phyloP scores from a whole-genome alignment of 2,888 invertebrate species.

The Drosophila rellima region DNA sequence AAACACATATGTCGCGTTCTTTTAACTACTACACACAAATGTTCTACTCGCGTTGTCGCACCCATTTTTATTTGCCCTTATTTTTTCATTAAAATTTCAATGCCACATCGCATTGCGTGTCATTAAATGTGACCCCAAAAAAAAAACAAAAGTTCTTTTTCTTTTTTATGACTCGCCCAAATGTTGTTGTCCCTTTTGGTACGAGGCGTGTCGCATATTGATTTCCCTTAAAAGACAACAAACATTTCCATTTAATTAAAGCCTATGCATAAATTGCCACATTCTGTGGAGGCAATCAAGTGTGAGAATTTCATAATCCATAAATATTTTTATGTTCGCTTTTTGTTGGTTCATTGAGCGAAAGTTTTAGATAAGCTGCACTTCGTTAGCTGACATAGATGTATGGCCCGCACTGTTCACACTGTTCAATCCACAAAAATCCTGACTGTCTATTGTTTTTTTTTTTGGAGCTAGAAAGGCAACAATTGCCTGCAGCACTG shows the following conservation, averaged over 20 bases:
- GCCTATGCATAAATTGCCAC: constrained; percentile 41
- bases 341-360: constrained; percentile 23
- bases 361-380: constrained; percentile 46
- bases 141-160: constrained; percentile 26
- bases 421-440: constrained; percentile 11
- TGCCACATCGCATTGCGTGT: constrained; percentile 50
- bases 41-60: constrained; percentile 30
- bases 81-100: constrained; percentile 52
- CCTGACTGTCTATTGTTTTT: constrained; percentile 17
- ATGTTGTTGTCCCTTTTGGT: constrained; percentile 33
- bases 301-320: constrained; percentile 34
- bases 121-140: constrained; percentile 31
- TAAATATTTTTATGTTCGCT: constrained; percentile 1
- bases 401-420: constrained; percentile 43
- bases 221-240: constrained; percentile 32
- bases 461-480: constrained; percentile 9
- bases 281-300: constrained; percentile 20
- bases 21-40: constrained; percentile 1
- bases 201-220: constrained; percentile 49
- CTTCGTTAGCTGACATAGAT: constrained; percentile 37
- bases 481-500: constrained; percentile 15
- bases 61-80: constrained; percentile 30
- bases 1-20: constrained; percentile 2
- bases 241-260: constrained; percentile 51
- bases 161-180: constrained; percentile 39